Base-by-base conservation (phyloP, 2,888 invertebrate species). In the Schizaphis graminum region DNA sequence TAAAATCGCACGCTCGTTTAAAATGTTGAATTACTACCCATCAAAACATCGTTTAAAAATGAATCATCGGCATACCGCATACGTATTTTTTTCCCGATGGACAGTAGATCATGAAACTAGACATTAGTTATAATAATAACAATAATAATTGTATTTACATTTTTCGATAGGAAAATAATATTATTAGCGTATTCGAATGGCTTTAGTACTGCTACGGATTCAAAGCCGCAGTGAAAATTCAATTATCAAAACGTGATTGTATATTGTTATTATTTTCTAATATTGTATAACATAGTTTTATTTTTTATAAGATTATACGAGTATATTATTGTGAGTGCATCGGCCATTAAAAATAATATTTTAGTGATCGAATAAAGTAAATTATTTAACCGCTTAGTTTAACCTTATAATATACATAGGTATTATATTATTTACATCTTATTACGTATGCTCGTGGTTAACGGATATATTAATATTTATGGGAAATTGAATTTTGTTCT, bases 401-500 rank as follows among this genome's bases (percentile, higher is more conserved):
- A 47, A 86, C 86, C 53, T n/a, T 88, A 88, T 41, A 41, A 41
- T 53, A 53, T 21, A 77, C 77, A 77, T 35, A 21, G 35, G 26
- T 61, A 28, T 8, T 26, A 28, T 61, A 77, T 21, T 77, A 35
- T 21, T 21, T 35, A 35, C 35, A 35, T 21, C 16, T 35, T 77
- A 16, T 21, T 35, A 61, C 1, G 35, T 21, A 77, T 35, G 35
- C n/a, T 5, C 8, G 35, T 77, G 77, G 35, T 77, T 35, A 77
- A 77, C 35, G 77, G 16, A 35, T 77, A 8, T 35, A 77, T 21
- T 77, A 77, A 77, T 77, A 77, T 77, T 77, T 77, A 77, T 77
- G 35, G 77, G 77, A 86, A 86, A 86, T 86, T 57, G n/a, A 91
- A 84, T 91, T 91, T 85, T n/a, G 86, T 85, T 57, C 77, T 56